Conservation (phyloP, 2,113 vertebrate species). For the Athene cunicularia region DNA sequence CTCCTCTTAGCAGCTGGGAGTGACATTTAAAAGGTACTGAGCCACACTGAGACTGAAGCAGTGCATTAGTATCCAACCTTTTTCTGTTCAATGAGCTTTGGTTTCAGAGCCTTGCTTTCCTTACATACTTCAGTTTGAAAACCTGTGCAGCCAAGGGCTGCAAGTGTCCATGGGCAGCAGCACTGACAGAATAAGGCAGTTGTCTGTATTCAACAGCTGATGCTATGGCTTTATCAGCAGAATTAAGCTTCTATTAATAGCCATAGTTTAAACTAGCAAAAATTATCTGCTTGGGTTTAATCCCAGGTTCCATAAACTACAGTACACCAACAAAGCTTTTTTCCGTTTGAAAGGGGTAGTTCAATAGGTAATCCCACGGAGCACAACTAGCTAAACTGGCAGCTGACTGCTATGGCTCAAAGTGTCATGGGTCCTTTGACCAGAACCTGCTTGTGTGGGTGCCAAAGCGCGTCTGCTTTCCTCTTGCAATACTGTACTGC, state of each 20-base stretch:
- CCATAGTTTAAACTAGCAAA: not conserved
- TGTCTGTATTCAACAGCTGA: not conserved
- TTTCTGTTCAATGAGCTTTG: not conserved
- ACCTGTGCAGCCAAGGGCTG: not conserved
- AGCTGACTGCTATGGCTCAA: not conserved
- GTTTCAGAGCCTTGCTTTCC: not conserved
- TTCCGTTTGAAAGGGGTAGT: not conserved
- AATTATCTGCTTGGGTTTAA: not conserved
- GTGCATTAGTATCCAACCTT: not conserved
- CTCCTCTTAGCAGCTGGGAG: not conserved
- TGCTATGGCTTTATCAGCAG: not conserved
- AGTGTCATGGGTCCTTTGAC: not conserved
- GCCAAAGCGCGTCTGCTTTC: not conserved
- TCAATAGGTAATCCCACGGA: rapidly evolving
- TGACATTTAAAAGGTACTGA: not conserved
- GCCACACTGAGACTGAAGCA: not conserved
- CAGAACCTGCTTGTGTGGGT: not conserved
- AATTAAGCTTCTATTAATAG: not conserved
- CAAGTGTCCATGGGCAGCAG: too few species aligned
- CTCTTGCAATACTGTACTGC: not conserved
- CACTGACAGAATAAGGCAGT: too few species aligned
- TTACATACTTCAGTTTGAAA: not conserved
- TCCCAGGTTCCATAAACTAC: not conserved
- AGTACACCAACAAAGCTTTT: not conserved
- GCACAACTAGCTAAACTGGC: not conserved